Evolutionary conservation across 2,113 vertebrate genomes (phyloP).

Genomic region (Tetrao urogallus): DNA sequence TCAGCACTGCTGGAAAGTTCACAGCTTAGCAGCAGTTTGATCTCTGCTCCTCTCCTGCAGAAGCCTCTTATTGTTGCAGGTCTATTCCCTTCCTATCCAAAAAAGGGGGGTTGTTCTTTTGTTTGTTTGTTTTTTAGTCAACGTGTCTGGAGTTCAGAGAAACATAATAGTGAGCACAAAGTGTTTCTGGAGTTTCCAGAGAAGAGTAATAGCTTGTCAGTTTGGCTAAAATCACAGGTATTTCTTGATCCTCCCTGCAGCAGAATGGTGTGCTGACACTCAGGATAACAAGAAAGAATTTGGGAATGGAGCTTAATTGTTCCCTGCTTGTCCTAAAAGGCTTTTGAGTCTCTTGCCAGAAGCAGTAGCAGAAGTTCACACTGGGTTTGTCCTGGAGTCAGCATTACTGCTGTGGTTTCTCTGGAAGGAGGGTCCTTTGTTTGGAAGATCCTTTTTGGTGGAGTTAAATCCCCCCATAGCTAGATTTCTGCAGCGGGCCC

Average conservation of each 20-base stretch:
- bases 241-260: not conserved
- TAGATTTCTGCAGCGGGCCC: not conserved
- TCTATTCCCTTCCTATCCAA: not conserved
- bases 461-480: not conserved
- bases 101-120: not conserved
- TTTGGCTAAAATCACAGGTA: not conserved
- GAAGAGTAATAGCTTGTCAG: not conserved
- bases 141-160: fast-evolving
- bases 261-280: not conserved
- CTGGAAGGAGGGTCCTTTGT: not conserved
- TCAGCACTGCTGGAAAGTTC: not conserved
- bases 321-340: not conserved
- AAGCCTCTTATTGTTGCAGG: not conserved
- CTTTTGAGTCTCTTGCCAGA: not conserved
- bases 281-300: not conserved
- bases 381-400: not conserved
- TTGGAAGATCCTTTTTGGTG: not conserved
- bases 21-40: not conserved
- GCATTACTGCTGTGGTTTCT: not conserved
- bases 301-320: not conserved
- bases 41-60: not conserved
- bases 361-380: not conserved
- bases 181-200: not conserved
- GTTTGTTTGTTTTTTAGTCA: too few species aligned
- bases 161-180: not conserved